Conservation (phyloP, 2,113 vertebrate species). For the human region GRCh38 chr22:33905501-33906000, state of each 20-base stretch:
- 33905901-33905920: too few species aligned
- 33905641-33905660: background rate
- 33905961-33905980: too few species aligned
- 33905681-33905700: background rate
- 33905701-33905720: background rate
- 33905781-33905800: background rate
- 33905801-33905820: background rate
- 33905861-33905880: too few species aligned
- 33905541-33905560: slow-evolving; percentile 7
- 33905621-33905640: background rate
- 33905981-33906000: too few species aligned
- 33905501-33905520: slow-evolving; percentile 32
- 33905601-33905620: background rate
- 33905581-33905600: slow-evolving; percentile 9
- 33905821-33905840: background rate
- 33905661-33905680: background rate
- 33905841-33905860: background rate
- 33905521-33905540: slow-evolving; percentile 16
- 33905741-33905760: background rate
- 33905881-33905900: too few species aligned
- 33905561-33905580: slow-evolving; percentile 14
- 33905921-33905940: too few species aligned
- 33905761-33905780: background rate
- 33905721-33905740: background rate
- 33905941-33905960: too few species aligned